These are phyloP conservation scores for Drosophila lacicola DNA, from an alignment of 2,888 invertebrate species.

Conservation along the genomic window DNA sequence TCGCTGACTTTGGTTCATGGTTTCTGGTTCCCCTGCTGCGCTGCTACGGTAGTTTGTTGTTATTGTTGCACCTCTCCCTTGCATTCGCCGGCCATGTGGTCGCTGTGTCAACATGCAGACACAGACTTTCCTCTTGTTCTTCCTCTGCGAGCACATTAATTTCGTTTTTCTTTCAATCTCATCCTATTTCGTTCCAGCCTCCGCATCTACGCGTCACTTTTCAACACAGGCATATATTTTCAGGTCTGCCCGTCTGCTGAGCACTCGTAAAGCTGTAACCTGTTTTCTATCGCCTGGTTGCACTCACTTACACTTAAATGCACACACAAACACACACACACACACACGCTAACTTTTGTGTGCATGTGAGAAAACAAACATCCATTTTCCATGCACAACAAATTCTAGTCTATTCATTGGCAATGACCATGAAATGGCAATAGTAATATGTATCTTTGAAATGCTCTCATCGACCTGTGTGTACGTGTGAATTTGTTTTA, in stretches of 20 bases:
- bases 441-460: slow-evolving; percentile 47
- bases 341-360: slow-evolving; percentile 14
- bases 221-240: slow-evolving; percentile 52
- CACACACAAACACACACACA: slow-evolving; percentile 12
- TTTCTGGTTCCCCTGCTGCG: slow-evolving; percentile 66
- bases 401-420: slow-evolving; percentile 61
- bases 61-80: slow-evolving; percentile 26
- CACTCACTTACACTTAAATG: slow-evolving; percentile 53
- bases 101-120: slow-evolving; percentile 38
- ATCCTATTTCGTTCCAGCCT: slow-evolving; percentile 57
- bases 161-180: slow-evolving; percentile 66
- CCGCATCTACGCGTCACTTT: slow-evolving; percentile 33
- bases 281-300: slow-evolving; percentile 64
- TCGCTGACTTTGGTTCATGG: slow-evolving; percentile 35
- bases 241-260: slow-evolving; percentile 35
- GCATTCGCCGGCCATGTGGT: slow-evolving; percentile 59
- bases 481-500: slow-evolving; percentile 64
- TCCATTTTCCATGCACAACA: slow-evolving; percentile 37
- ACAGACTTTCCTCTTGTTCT: slow-evolving; percentile 25
- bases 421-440: slow-evolving; percentile 78
- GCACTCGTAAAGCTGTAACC: slow-evolving; percentile 58
- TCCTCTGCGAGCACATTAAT: slow-evolving; percentile 35
- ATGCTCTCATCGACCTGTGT: slow-evolving; percentile 36
- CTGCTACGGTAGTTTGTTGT: slow-evolving; percentile 52
- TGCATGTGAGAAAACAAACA: slow-evolving; percentile 25